phyloP scores from a whole-genome alignment of 2,888 invertebrate genomes.

The Thumatha senex region DNA sequence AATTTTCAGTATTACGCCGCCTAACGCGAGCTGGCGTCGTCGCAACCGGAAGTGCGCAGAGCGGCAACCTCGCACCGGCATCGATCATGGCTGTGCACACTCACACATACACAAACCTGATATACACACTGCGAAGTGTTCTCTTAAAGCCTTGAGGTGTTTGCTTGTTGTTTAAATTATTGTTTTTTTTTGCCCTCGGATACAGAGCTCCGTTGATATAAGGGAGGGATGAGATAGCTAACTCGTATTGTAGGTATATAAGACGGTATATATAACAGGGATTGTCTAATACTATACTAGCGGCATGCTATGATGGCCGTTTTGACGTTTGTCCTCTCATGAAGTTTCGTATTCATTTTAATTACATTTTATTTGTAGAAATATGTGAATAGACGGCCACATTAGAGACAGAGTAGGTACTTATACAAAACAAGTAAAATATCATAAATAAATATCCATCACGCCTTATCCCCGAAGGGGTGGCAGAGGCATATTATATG shows the following conservation, averaged over 20 bases:
- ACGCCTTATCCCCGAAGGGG: too few relatives aligned
- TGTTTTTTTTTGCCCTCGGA: slow-evolving; percentile 28
- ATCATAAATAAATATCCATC: too few relatives aligned
- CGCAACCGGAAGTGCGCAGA: slow-evolving; percentile 47
- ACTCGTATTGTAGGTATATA: slow-evolving; percentile 11
- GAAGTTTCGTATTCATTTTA: too few relatives aligned
- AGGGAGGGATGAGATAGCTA: slow-evolving; percentile 17
- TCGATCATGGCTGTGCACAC: slow-evolving; percentile 81
- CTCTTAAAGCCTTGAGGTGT: slow-evolving; percentile 44
- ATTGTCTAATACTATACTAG: too few relatives aligned
- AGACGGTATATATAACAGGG: background rate
- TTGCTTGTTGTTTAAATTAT: slow-evolving; percentile 39
- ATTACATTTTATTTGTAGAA: too few relatives aligned
- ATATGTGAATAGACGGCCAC: too few relatives aligned
- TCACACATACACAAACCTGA: slow-evolving; percentile 30
- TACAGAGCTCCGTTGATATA: background rate
- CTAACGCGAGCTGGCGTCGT: slow-evolving; percentile 61
- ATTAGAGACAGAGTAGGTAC: too few relatives aligned
- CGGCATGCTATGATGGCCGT: too few relatives aligned
- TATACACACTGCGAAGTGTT: slow-evolving; percentile 14
- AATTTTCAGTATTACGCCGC: slow-evolving; percentile 50
- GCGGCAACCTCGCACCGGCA: slow-evolving; percentile 77
- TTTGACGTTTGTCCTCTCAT: too few relatives aligned
- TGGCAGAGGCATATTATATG: too few relatives aligned
- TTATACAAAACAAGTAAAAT: too few relatives aligned